Evolutionary conservation across 2,797 vertebrate species (phyloP), one percentile per base, ranked within the genome.

Genomic region (Premnoplex brunnescens): DNA sequence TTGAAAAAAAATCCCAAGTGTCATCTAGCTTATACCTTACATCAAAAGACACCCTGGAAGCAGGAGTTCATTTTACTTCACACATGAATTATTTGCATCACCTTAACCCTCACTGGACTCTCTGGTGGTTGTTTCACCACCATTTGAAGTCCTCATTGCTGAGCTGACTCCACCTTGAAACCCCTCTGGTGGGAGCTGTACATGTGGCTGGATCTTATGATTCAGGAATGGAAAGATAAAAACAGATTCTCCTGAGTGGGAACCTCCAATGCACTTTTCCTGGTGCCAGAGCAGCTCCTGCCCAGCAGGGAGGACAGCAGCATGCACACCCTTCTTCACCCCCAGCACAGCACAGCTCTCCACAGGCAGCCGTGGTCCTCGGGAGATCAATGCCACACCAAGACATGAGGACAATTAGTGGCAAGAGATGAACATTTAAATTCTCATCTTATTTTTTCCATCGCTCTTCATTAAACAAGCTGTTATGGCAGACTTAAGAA

Each of bases 401-500:
- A 63, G 21, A 48, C 62, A 49, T 0, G 1, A 63, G 44, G 58
- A 32, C 19, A 27, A 41, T 56, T 5, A 69, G 34, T 0, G 0
- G 8, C 23, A 69, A 14, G 43, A 49, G 10, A 49, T 0, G 0
- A 80, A 41, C 9, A 9, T 16, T 78, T 52, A 12, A 44, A 71
- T 28, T 15, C 43, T n/a, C 60, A 41, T 55, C 56, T 41, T 13
- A 37, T 66, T 85, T 86, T 86, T 73, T 24, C 20, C 73, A 83
- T 41, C 2, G 0, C 21, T 26, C 52, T 71, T 73, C 5, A 1
- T 20, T 55, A 60, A 67, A 48, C 10, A 52, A 88, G 41, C 28
- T 55, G 11, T 28, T 69, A 24, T 0, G 7, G 34, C 68, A 85
- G 60, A 34, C 16, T 51, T 26, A 12, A 1, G 28, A 56, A 52